These are phyloP conservation scores for Ceramica pisi DNA, from an alignment of 2,888 invertebrate species.

Conservation along the genomic window DNA sequence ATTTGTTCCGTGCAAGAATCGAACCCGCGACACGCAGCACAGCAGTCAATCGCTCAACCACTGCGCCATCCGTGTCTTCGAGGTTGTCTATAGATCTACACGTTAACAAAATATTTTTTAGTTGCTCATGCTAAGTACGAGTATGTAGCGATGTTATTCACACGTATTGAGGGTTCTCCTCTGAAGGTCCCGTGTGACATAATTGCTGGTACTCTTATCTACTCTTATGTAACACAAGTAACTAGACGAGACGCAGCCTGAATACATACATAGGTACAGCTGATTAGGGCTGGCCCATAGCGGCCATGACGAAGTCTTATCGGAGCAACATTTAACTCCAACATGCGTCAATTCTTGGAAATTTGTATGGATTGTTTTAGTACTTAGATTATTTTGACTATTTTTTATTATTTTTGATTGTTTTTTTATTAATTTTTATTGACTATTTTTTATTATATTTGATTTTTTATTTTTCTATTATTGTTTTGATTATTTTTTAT, in stretches of 20 bases:
- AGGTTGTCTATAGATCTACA: background rate
- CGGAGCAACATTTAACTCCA: background rate
- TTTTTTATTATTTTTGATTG: too few species aligned
- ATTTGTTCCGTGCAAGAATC: too few species aligned
- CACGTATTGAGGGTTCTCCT: slow-evolving; percentile 18
- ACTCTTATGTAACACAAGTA: slow-evolving; percentile 67
- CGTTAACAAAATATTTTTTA: background rate
- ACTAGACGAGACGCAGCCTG: slow-evolving; percentile 66
- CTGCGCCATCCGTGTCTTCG: too few species aligned
- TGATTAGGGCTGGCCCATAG: slow-evolving; percentile 31
- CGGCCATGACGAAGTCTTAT: too few species aligned
- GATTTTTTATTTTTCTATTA: too few species aligned
- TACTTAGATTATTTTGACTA: too few species aligned
- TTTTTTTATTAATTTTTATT: too few species aligned
- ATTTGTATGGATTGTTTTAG: too few species aligned
- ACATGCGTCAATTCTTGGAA: too few species aligned
- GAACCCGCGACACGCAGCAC: too few species aligned
- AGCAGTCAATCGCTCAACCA: too few species aligned
- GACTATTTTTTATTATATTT: background rate
- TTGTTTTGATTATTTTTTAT: too few species aligned
- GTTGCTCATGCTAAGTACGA: slow-evolving; percentile 10
- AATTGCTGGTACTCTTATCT: slow-evolving; percentile 53
- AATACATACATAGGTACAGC: slow-evolving; percentile 61
- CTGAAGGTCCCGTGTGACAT: slow-evolving; percentile 59
- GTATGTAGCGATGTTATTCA: background rate